Evolutionary conservation across 2,888 invertebrate genomes (phyloP).

Genomic region (Lepidocyrtoides sp.): DNA sequence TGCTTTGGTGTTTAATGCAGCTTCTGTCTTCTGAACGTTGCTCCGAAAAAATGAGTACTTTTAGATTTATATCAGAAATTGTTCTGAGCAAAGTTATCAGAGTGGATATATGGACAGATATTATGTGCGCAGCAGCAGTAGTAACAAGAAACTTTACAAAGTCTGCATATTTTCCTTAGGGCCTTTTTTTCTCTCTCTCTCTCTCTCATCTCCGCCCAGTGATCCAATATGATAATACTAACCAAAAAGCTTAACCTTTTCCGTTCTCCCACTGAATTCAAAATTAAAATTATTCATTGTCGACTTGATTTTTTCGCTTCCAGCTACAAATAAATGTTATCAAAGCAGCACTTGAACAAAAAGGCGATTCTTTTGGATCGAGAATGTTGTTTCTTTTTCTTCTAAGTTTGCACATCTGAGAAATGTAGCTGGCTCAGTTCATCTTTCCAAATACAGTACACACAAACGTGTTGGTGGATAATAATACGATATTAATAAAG

Average conservation of each 20-base stretch:
- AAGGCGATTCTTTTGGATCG: neutral
- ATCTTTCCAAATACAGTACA: neutral
- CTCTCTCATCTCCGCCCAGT: conserved; percentile 42
- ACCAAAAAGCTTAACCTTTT: conserved; percentile 17
- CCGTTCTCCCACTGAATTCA: conserved; percentile 48
- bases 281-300: conserved; percentile 38
- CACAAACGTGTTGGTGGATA: neutral
- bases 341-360: neutral
- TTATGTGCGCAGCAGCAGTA: neutral
- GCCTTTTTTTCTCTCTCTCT: too few species aligned
- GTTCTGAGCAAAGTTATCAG: conserved; percentile 70
- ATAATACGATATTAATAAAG: conserved; percentile 17
- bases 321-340: conserved; percentile 36
- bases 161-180: conserved; percentile 64
- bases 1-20: neutral
- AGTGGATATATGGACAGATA: conserved; percentile 10
- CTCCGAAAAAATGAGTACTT: conserved; percentile 66
- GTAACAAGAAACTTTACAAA: conserved; percentile 65
- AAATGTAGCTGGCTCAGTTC: neutral
- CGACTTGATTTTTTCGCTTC: conserved; percentile 48
- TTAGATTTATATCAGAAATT: conserved; percentile 67
- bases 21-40: conserved; percentile 5
- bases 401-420: neutral
- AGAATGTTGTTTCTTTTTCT: neutral
- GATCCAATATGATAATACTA: conserved; percentile 51